phyloP scores from a whole-genome alignment of 2,888 invertebrate genomes.

The Chouioia cunea region DNA sequence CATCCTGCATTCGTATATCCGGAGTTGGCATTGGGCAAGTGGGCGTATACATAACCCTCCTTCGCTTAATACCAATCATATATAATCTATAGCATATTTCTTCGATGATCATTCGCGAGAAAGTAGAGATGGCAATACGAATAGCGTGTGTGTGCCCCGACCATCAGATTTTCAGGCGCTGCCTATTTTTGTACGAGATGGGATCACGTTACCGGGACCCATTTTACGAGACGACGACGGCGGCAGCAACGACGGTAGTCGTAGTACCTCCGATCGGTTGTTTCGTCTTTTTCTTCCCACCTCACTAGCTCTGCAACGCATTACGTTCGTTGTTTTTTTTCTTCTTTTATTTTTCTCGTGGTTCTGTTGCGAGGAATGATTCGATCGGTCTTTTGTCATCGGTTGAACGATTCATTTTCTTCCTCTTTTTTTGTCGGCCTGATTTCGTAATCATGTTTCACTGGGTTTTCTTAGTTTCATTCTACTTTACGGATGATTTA shows the following conservation, averaged over 20 bases:
- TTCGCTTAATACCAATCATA: constrained; percentile 7
- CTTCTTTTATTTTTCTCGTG: no score
- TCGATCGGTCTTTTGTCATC: no score
- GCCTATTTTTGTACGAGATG: constrained; percentile 72
- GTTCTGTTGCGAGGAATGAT: no score
- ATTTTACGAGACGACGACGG: constrained; percentile 71
- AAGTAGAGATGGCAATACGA: no score
- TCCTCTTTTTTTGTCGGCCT: constrained; percentile 38
- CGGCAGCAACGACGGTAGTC: constrained; percentile 57
- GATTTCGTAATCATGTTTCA: background rate
- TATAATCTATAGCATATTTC: constrained; percentile 56
- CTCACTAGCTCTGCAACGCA: constrained; percentile 31
- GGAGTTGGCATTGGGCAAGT: background rate
- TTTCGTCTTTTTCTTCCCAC: constrained; percentile 19
- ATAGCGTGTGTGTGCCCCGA: constrained; percentile 50
- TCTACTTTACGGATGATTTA: no score
- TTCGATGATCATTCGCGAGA: constrained; percentile 50
- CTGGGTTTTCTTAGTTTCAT: background rate
- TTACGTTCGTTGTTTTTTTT: no score
- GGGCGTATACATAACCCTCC: background rate
- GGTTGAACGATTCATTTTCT: constrained; percentile 8
- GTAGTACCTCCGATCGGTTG: constrained; percentile 50
- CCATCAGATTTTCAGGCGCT: constrained; percentile 57
- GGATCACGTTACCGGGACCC: constrained; percentile 76
- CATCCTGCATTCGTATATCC: background rate